phyloP scores from a whole-genome alignment of 2,113 vertebrate species.

The Cynopterus brachyotis region DNA sequence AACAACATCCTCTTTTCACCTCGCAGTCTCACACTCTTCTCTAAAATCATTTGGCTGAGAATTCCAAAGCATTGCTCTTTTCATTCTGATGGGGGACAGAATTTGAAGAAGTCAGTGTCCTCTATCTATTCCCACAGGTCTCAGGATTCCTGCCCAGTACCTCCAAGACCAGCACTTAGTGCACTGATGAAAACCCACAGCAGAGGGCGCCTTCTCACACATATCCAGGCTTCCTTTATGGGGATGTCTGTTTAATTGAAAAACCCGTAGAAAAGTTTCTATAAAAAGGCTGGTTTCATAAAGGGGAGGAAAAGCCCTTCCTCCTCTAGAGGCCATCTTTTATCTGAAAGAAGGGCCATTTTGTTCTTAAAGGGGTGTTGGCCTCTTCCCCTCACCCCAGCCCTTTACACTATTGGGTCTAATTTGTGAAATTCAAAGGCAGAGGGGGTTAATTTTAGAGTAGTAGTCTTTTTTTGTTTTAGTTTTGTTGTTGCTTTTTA shows the following conservation, averaged over 20 bases:
- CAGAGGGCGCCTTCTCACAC: slow-evolving; percentile 82
- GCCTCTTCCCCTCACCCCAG: no score
- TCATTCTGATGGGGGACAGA: no score
- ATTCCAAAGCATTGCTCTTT: background rate
- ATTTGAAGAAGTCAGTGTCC: background rate
- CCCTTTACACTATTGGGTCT: background rate
- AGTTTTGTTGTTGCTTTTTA: background rate
- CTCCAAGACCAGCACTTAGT: background rate
- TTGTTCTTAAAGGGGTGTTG: background rate
- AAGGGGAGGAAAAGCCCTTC: background rate
- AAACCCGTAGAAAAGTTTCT: background rate
- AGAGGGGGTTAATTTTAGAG: background rate
- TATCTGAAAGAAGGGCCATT: background rate
- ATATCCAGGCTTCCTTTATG: background rate
- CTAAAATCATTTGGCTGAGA: background rate
- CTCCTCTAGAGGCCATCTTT: background rate
- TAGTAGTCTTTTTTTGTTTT: background rate
- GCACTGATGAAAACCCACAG: slow-evolving; percentile 69
- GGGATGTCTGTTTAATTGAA: background rate
- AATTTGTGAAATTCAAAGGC: slow-evolving; percentile 10
- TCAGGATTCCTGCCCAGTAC: background rate
- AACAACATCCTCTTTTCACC: background rate
- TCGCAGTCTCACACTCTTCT: no score
- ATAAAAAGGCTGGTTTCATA: slow-evolving; percentile 44
- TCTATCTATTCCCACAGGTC: background rate